These are phyloP conservation scores for Limnephilus rhombicus DNA, from an alignment of 2,888 invertebrate genomes.

Conservation along the genomic window DNA sequence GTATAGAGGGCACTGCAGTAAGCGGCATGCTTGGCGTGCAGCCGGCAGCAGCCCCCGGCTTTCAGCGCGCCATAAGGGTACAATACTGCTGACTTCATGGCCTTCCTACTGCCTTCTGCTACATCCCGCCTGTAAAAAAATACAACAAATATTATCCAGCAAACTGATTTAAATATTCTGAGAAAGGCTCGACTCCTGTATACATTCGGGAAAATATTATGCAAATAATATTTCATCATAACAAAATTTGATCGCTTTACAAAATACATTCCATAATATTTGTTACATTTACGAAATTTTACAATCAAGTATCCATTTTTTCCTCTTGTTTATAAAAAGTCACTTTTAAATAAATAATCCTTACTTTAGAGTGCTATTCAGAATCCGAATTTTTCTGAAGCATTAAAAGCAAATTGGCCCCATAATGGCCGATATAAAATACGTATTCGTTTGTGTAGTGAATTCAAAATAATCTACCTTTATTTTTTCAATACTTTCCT, in stretches of 20 bases:
- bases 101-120: constrained; percentile 43
- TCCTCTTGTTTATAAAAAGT: too few species aligned
- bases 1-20: constrained; percentile 86
- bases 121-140: constrained; percentile 57
- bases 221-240: too few species aligned
- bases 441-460: too few species aligned
- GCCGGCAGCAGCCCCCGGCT: constrained; percentile 72
- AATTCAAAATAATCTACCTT: neutral
- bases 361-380: neutral
- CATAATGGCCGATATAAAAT: neutral
- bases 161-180: neutral
- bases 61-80: constrained; percentile 59
- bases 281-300: too few species aligned
- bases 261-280: neutral
- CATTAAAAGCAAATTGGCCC: neutral
- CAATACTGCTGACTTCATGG: constrained; percentile 64
- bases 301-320: too few species aligned
- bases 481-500: neutral
- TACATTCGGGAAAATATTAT: neutral
- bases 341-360: too few species aligned
- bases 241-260: neutral
- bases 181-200: neutral
- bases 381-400: neutral
- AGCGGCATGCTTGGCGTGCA: constrained; percentile 85
- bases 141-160: neutral